These are phyloP conservation scores for Teleiodes luculella DNA, from an alignment of 2,888 invertebrate species.

Conservation along the genomic window DNA sequence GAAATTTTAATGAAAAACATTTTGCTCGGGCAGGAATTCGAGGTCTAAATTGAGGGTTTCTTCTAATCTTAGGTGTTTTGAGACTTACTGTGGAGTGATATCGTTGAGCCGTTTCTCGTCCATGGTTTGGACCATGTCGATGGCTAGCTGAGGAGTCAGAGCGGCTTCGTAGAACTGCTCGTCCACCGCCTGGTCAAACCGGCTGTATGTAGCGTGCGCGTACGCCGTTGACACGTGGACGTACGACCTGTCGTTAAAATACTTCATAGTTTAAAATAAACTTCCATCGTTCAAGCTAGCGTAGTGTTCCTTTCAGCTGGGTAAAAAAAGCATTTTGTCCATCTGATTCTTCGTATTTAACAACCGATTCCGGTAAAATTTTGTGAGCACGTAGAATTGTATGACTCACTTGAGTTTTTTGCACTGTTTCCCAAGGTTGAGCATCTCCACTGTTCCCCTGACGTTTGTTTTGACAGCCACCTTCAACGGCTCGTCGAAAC, in stretches of 20 bases:
- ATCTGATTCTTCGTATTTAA: too few relatives aligned
- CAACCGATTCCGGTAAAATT: too few relatives aligned
- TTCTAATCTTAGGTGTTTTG: too few relatives aligned
- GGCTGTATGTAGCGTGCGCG: background rate
- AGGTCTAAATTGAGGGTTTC: too few relatives aligned
- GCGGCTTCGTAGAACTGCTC: background rate
- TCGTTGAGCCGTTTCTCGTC: background rate
- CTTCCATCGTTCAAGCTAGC: too few relatives aligned
- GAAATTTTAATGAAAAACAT: too few relatives aligned
- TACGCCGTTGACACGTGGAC: background rate
- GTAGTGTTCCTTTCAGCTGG: too few relatives aligned
- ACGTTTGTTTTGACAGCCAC: conserved; percentile 91
- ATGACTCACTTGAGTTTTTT: conserved; percentile 76
- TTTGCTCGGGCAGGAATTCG: too few relatives aligned
- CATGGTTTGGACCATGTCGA: background rate
- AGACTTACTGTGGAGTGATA: conserved; percentile 24
- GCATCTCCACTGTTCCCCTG: conserved; percentile 88
- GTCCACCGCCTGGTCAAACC: background rate
- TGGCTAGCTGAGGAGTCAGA: background rate
- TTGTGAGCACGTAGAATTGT: too few relatives aligned
- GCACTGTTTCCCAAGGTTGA: conserved; percentile 85
- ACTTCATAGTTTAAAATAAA: too few relatives aligned
- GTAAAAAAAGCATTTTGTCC: too few relatives aligned
- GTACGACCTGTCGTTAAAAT: background rate
- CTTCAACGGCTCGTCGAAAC: conserved; percentile 91